Conservation (phyloP, 2,888 invertebrate species). For the Tetramorium bicarinatum region DNA sequence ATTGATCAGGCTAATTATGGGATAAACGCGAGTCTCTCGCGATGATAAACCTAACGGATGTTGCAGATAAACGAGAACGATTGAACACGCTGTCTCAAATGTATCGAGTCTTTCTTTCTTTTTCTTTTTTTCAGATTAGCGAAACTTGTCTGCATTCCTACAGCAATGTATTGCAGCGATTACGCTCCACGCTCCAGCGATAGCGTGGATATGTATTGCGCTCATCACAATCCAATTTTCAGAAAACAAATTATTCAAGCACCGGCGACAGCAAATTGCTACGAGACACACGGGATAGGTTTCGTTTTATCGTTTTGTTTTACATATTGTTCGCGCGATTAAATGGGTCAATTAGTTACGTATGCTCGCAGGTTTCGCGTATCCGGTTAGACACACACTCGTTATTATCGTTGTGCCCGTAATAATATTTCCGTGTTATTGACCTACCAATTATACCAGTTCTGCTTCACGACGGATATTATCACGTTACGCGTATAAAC, state of each 20-base stretch:
- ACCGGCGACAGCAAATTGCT: neutral
- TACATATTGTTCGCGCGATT: slow-evolving; percentile 12
- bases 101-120: neutral
- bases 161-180: neutral
- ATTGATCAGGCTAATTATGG: slow-evolving; percentile 15
- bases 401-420: slow-evolving; percentile 1
- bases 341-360: slow-evolving; percentile 23
- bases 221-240: slow-evolving; percentile 11
- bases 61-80: neutral
- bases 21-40: neutral
- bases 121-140: neutral
- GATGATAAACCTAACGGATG: neutral
- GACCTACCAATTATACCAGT: slow-evolving; percentile 21
- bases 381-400: neutral
- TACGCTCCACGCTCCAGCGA: neutral
- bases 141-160: neutral
- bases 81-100: neutral
- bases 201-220: neutral
- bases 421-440: slow-evolving; percentile 27
- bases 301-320: slow-evolving; percentile 15
- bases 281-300: slow-evolving; percentile 11
- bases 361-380: neutral
- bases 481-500: slow-evolving; percentile 11
- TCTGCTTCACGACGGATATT: slow-evolving; percentile 20
- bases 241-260: slow-evolving; percentile 21